Conservation (phyloP, 2,797 vertebrate genomes). For the Falco rusticolus region DNA sequence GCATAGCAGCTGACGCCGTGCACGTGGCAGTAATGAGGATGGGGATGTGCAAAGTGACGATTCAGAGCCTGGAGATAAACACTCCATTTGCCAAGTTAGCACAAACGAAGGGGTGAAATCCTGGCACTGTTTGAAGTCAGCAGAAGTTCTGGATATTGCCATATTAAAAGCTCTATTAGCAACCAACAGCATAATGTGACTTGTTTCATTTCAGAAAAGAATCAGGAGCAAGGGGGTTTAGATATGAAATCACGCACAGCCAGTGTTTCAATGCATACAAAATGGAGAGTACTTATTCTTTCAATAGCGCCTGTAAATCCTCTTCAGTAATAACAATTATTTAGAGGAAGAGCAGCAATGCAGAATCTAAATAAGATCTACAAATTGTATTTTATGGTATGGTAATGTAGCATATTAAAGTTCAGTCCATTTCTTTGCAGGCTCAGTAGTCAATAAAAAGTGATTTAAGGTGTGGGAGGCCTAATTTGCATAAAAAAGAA, state of each 20-base stretch:
- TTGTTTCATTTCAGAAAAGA: background rate
- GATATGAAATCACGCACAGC: background rate
- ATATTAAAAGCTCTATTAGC: constrained; percentile 21
- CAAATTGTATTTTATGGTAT: constrained; percentile 51
- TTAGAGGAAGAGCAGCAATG: constrained; percentile 44
- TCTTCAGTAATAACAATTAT: constrained; percentile 56
- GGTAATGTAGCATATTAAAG: constrained; percentile 40
- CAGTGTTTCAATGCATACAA: background rate
- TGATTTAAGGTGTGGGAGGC: constrained; percentile 33
- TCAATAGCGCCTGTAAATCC: constrained; percentile 18
- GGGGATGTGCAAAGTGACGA: background rate
- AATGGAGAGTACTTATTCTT: constrained; percentile 11
- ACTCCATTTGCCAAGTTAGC: background rate
- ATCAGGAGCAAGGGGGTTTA: background rate
- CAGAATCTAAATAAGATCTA: constrained; percentile 59
- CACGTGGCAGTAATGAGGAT: background rate
- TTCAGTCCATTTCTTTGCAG: constrained; percentile 29
- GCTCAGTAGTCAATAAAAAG: constrained; percentile 48
- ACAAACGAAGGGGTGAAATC: background rate
- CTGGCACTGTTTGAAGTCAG: background rate
- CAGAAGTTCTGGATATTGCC: background rate
- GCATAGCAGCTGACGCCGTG: background rate
- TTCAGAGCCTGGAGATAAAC: background rate
- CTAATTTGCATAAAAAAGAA: constrained; percentile 53
- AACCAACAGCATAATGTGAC: background rate